These are phyloP conservation scores for Zhuqinia jingwanae DNA, from an alignment of 2,888 invertebrate genomes.

Conservation along the genomic window DNA sequence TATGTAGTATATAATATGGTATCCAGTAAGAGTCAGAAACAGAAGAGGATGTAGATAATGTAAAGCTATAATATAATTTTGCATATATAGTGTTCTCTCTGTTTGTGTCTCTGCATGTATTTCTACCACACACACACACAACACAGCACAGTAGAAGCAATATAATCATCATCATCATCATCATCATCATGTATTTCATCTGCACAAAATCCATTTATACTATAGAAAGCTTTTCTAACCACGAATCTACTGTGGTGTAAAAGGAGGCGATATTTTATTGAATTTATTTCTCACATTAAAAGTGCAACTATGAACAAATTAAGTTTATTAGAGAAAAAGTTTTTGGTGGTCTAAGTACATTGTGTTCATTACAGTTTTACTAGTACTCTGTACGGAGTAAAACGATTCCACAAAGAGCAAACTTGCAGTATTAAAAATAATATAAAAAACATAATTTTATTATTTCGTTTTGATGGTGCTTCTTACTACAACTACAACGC, in stretches of 20 bases:
- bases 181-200: constrained; percentile 54
- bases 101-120: not conserved
- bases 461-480: too few species aligned
- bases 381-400: not conserved
- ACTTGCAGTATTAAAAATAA: constrained; percentile 10
- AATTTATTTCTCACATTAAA: constrained; percentile 63
- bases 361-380: constrained; percentile 44
- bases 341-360: not conserved
- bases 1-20: too few species aligned
- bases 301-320: constrained; percentile 57
- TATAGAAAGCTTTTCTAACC: constrained; percentile 43
- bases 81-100: too few species aligned
- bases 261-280: constrained; percentile 61
- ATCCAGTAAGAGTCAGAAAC: not conserved
- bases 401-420: not conserved
- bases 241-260: constrained; percentile 47
- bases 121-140: not conserved
- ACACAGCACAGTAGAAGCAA: not conserved
- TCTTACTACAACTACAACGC: too few species aligned
- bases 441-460: too few species aligned
- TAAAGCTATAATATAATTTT: not conserved
- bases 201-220: constrained; percentile 59
- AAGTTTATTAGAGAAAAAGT: constrained; percentile 14
- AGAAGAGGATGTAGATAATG: constrained; percentile 28
- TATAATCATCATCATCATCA: constrained; percentile 50